Conservation (phyloP, 2,888 invertebrate species). For the Lamproptera curius region DNA sequence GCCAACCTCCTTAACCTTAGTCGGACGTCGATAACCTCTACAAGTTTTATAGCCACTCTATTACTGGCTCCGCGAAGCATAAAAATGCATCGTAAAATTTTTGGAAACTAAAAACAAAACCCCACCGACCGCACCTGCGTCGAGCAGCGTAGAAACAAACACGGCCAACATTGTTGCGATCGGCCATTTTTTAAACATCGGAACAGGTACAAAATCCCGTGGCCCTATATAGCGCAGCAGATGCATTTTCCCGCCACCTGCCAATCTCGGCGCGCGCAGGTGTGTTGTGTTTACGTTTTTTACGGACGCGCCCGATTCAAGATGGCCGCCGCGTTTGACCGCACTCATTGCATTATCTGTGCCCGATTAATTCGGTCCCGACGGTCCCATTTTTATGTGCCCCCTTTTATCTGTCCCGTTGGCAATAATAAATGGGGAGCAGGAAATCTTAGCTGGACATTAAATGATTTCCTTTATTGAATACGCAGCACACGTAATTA, state of each 20-base stretch:
- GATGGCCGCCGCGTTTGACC: neutral
- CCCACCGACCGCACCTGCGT: conserved; percentile 6
- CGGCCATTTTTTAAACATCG: conserved; percentile 8
- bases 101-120: too few species aligned
- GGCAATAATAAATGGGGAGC: conserved; percentile 2
- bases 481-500: neutral
- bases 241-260: conserved; percentile 61
- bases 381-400: conserved; percentile 5
- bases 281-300: conserved; percentile 68
- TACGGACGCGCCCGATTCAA: conserved; percentile 11
- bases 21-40: too few species aligned
- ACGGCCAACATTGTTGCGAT: neutral
- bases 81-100: too few species aligned
- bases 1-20: too few species aligned
- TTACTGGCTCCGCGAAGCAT: too few species aligned
- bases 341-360: conserved; percentile 11
- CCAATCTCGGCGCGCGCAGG: conserved; percentile 68
- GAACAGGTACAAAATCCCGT: conserved; percentile 18
- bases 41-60: too few species aligned
- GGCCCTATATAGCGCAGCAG: conserved; percentile 37
- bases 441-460: neutral
- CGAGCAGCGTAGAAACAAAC: neutral
- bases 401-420: neutral
- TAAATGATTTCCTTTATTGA: neutral
- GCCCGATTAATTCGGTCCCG: conserved; percentile 10